Base-by-base conservation (phyloP, 2,113 vertebrate species). In the Actenoides hombroni region DNA sequence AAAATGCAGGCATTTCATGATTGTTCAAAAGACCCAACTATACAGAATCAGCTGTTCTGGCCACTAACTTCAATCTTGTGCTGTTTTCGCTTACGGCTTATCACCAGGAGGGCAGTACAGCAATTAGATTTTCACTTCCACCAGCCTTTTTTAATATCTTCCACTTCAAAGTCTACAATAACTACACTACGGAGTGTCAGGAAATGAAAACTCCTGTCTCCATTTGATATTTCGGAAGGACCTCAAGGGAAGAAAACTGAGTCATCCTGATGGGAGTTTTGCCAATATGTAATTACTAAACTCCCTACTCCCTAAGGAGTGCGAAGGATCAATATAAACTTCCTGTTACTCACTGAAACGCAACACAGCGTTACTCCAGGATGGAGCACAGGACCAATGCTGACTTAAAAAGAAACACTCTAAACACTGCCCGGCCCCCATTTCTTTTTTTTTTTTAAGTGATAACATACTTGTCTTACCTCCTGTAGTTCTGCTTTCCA, bases 151-250 rank as follows among this genome's bases (percentile, higher is more conserved):
- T 93, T 91, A 95, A 91, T 91, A 92, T 51, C 82, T 84, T 92
- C 61, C 42, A 82, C 95, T 95, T 94, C 86, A 82, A 88, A 94
- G 74, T 65, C 67, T 60, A 70, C 59, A 83, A 39, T 70, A 92
- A 94, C 61, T 25, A 37, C 57, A 57, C 31, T 73, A 86, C 16
- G 48, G 81, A 89, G 57, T 26, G n/a, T 70, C 65, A 94, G 94
- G 90, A 97, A 96, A 94, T 95, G 83, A 96, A 95, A 92, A 87
- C 44, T 93, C 60, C 73, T 57, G 80, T 69, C 90, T 92, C 77
- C 51, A 69, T 73, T 84, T 92, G 88, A 63, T 91, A 94, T 82
- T 92, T 94, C 86, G 85, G 88, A 88, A 96, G 54, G 65, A 91
- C 39, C 94, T 92, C 80, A 78, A 77, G 90, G 80, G 86, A 13